Evolutionary conservation across 2,797 vertebrate species (phyloP), one percentile per base, ranked within the genome.

Genomic region (Esox masquinongy): DNA sequence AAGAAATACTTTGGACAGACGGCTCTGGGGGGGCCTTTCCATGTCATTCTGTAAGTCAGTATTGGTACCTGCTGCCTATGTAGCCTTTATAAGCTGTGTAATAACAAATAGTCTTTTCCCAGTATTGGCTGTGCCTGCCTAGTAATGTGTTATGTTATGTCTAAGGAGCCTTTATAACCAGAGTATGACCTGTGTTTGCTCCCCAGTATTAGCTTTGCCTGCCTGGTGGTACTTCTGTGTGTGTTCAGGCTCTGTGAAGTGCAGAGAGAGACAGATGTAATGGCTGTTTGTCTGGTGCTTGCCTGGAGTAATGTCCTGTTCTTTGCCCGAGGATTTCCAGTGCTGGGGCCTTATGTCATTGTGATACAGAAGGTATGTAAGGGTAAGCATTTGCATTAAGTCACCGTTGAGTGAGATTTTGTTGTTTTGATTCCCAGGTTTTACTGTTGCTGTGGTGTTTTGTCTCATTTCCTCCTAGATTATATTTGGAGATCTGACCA

Each of bases 261-360:
- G 59, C 70, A 89, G 0, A 95, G 95, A 3, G 97, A 99, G 82
- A 90, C 88, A 0, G 93, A 92, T 49, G 92, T 97, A 66, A 96
- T 99, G 95, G 95, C 97, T 0, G 82, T 96, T 17, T 95, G 95
- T 75, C 89, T 99, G 77, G 94, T 98, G 7, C 92, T 99, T 16
- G 97, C 97, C 50, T 99, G 98, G 98, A 96, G 95, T 88, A 99
- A 97, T 1, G 92, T 98, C 77, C 95, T 97, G 95, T 99, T 97
- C 91, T 99, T 99, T 0, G 95, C 96, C 9, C 90, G 97, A 64
- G 98, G 97, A 68, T 98, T 99, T 83, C 95, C 99, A 90, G 97
- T 98, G 96, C 94, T 99, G 0, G 98, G 98, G 1, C 97, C 98
- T 1, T 98, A 97, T 68, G 96, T 97, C 86, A 99, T 99, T 90